Base-by-base conservation (phyloP, 2,113 vertebrate species). In the Regulus satrapa region DNA sequence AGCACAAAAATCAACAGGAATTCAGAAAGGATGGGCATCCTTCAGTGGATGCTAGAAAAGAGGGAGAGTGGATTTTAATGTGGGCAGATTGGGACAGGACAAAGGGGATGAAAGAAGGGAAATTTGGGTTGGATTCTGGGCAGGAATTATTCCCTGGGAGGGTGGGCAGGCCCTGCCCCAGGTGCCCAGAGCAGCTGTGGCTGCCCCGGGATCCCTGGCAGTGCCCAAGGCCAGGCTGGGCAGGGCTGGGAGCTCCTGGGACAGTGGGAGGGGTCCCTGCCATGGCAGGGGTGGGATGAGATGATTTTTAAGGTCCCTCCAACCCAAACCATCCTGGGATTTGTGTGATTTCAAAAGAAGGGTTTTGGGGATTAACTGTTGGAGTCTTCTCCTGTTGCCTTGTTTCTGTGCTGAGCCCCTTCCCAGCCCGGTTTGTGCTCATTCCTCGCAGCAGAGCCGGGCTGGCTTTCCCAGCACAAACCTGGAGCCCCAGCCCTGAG, bases 1-100 rank as follows among this genome's bases (percentile, higher is more conserved):
- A 34, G n/a, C 9, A 13, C 36, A 16, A 12, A 23, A 12, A 1
- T 2, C 6, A 3, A 0, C 0, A 9, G 46, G n/a, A 18, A 7
- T 12, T 8, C 52, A 34, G 34, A 18, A 21, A 9, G 5, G 38
- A 21, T 2, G 19, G 11, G 1, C 9, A 20, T 2, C 54, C 49
- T 20, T 7, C 43, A 9, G 25, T 0, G 28, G 32, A 0, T 4
- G n/a, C 32, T 0, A 1, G n/a, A 8, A 15, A 14, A 13, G 21
- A 36, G 38, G 32, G 26, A 56, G 41, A 34, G 26, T 0, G 23
- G 3, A 10, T 26, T 58, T 31, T 2, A 20, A 12, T 9, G 1
- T 4, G 54, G 36, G 3, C 45, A 43, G 5, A 2, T 2, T 12
- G 54, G 14, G 45, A 26, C 16, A 24, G 40, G 48, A 29, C 18